These are phyloP conservation scores for Craterocephalus amniculus DNA, from an alignment of 2,797 vertebrate genomes.

Conservation along the genomic window DNA sequence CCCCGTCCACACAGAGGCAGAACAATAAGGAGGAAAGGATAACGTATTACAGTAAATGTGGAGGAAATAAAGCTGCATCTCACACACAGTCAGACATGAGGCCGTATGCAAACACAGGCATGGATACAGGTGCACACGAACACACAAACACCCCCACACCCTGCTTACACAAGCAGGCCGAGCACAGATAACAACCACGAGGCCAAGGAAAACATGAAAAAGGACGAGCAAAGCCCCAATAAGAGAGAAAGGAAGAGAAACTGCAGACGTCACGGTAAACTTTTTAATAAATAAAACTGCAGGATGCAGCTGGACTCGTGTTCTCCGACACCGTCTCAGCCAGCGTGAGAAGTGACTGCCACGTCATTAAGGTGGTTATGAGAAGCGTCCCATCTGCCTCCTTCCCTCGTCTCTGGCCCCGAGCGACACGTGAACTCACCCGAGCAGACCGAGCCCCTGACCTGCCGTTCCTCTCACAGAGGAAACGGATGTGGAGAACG, in stretches of 20 bases:
- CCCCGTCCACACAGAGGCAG: conserved; percentile 24
- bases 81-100: conserved; percentile 5
- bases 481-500: conserved; percentile 68
- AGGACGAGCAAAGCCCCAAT: background rate
- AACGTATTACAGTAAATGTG: conserved; percentile 29
- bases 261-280: background rate
- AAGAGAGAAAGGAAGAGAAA: background rate
- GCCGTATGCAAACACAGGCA: conserved; percentile 38
- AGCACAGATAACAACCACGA: conserved; percentile 6
- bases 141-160: conserved; percentile 31
- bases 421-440: conserved; percentile 49
- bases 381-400: conserved; percentile 15
- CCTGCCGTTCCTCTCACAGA: conserved; percentile 58
- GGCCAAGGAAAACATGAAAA: background rate
- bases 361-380: conserved; percentile 8
- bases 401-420: conserved; percentile 13
- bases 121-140: conserved; percentile 32
- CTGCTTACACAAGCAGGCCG: conserved; percentile 17
- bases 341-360: background rate
- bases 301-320: background rate
- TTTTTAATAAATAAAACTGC: background rate
- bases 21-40: conserved; percentile 66
- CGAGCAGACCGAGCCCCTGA: conserved; percentile 48
- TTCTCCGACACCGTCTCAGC: accelerated
- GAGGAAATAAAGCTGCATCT: conserved; percentile 21